Percentiles rank a stretch among this genome's conserved stretches.
phyloP scores from a whole-genome alignment of 2,113 vertebrate genomes.

The Saccopteryx leptura region DNA sequence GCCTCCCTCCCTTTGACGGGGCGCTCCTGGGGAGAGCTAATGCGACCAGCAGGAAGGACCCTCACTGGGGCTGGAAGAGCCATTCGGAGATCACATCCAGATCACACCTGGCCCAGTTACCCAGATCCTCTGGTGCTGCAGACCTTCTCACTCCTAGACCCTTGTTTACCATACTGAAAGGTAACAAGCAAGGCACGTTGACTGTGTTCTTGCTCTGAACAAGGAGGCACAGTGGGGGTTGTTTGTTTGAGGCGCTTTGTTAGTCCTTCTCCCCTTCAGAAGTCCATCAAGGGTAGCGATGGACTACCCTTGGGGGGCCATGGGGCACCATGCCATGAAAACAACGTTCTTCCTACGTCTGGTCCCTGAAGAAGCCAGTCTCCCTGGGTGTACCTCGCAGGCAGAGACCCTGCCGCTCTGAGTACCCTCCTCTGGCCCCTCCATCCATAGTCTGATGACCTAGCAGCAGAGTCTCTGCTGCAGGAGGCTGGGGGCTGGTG shows the following conservation, averaged over 20 bases:
- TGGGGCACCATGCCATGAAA: neutral
- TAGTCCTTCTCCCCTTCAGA: neutral
- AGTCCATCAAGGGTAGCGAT: neutral
- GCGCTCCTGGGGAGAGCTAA: constrained; percentile 50
- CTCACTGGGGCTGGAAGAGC: constrained; percentile 65
- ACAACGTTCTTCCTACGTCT: neutral
- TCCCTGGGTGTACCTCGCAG: neutral
- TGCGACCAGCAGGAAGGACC: neutral
- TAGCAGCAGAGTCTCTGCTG: neutral
- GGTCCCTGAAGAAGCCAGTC: neutral
- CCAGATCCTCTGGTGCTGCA: constrained; percentile 1
- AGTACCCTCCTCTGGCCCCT: neutral
- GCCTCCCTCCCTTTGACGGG: neutral
- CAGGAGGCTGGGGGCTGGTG: neutral
- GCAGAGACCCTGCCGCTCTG: neutral
- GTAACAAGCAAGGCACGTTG: neutral
- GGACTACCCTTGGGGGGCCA: no score
- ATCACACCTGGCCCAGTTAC: constrained; percentile 41
- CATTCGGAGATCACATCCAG: constrained; percentile 28
- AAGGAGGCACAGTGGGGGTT: neutral
- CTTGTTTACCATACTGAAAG: constrained; percentile 32
- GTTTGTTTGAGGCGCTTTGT: neutral
- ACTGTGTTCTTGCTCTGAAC: neutral
- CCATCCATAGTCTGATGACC: rapidly evolving
- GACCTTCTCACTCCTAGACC: constrained; percentile 22